Evolutionary conservation across 2,888 invertebrate species (phyloP).

Genomic region (Heteropelma amictum): DNA sequence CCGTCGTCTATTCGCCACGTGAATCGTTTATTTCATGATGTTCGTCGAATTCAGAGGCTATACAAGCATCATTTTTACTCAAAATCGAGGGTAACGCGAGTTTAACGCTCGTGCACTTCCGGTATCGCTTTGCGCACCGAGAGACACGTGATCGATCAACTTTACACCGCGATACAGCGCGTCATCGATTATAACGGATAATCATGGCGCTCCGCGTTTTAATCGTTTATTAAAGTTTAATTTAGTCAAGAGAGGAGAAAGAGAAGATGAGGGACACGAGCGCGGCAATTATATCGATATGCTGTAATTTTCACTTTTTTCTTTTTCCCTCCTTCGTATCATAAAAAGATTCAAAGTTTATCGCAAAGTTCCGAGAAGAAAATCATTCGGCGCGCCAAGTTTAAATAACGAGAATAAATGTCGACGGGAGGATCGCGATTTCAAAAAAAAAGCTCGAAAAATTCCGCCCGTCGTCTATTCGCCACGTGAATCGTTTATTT

Average conservation of each 20-base stretch:
- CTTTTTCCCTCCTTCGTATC: neutral
- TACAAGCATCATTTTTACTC: too few relatives aligned
- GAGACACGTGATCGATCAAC: neutral
- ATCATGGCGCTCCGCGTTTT: neutral
- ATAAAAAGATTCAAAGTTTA: neutral
- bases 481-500: too few relatives aligned
- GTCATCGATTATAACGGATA: conserved; percentile 16
- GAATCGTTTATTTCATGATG: too few relatives aligned
- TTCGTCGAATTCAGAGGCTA: too few relatives aligned
- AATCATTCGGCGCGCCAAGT: neutral
- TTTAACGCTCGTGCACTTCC: neutral
- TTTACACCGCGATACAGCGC: neutral
- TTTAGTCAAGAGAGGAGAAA: conserved; percentile 9
- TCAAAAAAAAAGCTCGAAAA: too few relatives aligned
- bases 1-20: too few relatives aligned
- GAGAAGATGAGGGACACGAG: conserved; percentile 18
- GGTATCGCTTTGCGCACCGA: neutral
- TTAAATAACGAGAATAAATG: neutral
- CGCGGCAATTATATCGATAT: conserved; percentile 14
- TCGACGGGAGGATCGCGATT: too few relatives aligned
- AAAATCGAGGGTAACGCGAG: too few relatives aligned
- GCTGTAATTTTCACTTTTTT: neutral
- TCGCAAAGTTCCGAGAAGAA: neutral
- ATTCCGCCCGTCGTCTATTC: too few relatives aligned
- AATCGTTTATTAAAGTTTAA: conserved; percentile 22